Conservation (phyloP, 2,113 vertebrate species). For the Erythrolamprus reginae region DNA sequence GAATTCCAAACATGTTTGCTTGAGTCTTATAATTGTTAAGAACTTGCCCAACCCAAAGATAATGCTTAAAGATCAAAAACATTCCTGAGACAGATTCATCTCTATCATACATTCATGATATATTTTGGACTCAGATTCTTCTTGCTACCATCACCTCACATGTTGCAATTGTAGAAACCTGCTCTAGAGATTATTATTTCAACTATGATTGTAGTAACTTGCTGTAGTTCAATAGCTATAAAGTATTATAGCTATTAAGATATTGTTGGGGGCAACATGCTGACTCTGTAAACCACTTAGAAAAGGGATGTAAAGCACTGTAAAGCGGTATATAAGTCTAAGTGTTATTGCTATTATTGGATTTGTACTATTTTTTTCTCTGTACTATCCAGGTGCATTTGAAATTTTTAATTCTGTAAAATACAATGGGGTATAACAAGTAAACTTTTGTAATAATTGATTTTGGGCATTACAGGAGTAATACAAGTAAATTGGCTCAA, state of each 20-base stretch:
- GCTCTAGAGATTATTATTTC: neutral
- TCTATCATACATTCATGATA: neutral
- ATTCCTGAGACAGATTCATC: neutral
- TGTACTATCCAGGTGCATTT: neutral
- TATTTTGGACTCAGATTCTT: neutral
- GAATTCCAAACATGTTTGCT: neutral
- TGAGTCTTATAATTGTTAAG: neutral
- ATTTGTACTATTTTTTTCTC: neutral
- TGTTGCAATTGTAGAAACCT: neutral
- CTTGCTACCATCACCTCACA: neutral
- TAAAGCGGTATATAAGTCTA: no score
- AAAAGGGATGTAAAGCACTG: no score
- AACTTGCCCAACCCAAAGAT: neutral
- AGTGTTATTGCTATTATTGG: neutral
- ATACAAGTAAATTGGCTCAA: neutral
- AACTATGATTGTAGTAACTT: neutral
- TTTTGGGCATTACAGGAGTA: neutral
- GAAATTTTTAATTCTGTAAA: neutral
- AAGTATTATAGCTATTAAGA: neutral
- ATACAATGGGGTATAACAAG: neutral
- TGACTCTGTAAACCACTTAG: no score
- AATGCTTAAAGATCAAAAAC: neutral
- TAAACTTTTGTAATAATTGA: neutral
- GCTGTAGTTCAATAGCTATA: neutral
- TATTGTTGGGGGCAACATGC: no score